These are phyloP conservation scores for Chrysocyon brachyurus DNA, from an alignment of 2,797 vertebrate species.

Conservation along the genomic window DNA sequence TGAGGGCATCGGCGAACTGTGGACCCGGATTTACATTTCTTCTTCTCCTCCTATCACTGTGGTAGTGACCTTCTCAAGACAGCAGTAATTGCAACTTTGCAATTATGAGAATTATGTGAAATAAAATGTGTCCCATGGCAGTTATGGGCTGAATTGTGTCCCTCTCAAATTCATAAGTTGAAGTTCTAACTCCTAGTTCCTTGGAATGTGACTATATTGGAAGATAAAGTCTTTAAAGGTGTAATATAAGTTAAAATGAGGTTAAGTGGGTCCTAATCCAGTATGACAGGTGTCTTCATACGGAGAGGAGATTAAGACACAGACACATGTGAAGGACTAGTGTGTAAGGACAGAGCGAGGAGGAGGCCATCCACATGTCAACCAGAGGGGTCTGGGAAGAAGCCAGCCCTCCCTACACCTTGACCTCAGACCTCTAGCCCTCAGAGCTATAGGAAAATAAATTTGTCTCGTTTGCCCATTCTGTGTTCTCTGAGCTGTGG, in stretches of 20 bases:
- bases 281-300: neutral
- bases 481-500: neutral
- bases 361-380: rapidly evolving
- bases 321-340: neutral
- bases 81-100: too few species aligned
- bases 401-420: neutral
- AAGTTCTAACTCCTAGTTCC: neutral
- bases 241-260: neutral
- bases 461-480: neutral
- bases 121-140: neutral
- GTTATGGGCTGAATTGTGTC: too few species aligned
- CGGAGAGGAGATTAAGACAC: neutral
- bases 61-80: neutral
- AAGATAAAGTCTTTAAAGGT: neutral
- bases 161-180: neutral
- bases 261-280: neutral
- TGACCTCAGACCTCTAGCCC: neutral
- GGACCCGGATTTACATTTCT: rapidly evolving
- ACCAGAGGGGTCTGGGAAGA: neutral
- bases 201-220: neutral
- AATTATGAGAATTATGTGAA: neutral
- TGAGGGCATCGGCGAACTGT: neutral
- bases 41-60: neutral
- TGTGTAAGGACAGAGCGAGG: neutral
- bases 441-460: neutral